Conservation (phyloP, 2,113 vertebrate species). For the Zingel zingel region DNA sequence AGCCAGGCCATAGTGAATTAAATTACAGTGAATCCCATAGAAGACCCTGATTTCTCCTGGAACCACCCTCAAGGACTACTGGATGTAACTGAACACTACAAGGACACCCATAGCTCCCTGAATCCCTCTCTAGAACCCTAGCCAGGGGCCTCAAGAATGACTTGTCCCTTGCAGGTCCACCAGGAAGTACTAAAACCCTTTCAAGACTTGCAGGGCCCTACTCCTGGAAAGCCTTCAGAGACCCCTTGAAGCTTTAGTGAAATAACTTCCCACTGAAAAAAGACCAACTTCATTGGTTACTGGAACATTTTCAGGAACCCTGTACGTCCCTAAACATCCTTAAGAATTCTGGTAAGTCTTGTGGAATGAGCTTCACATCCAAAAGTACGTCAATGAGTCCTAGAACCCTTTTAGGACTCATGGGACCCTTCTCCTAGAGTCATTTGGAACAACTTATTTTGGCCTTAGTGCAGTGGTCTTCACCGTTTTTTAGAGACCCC, state of each 20-base stretch:
- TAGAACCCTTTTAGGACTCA: not conserved
- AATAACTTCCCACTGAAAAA: not conserved
- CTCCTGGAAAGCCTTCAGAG: not conserved
- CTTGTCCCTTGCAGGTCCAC: not conserved
- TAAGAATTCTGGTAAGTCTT: not conserved
- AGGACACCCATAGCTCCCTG: not conserved
- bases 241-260: not conserved
- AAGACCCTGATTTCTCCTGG: not conserved
- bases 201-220: not conserved
- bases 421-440: not conserved
- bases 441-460: not conserved
- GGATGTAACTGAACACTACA: slow-evolving; percentile 1
- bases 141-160: not conserved
- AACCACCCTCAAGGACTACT: not conserved
- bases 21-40: slow-evolving; percentile 1
- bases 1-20: slow-evolving; percentile 7
- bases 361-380: not conserved
- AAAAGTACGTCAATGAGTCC: not conserved
- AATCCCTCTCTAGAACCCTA: not conserved
- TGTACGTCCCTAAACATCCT: not conserved
- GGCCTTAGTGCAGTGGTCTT: too few species aligned
- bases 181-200: not conserved
- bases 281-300: not conserved
- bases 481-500: too few species aligned
- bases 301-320: not conserved